Conservation (phyloP, 2,113 vertebrate species). For the Rhea americana region DNA sequence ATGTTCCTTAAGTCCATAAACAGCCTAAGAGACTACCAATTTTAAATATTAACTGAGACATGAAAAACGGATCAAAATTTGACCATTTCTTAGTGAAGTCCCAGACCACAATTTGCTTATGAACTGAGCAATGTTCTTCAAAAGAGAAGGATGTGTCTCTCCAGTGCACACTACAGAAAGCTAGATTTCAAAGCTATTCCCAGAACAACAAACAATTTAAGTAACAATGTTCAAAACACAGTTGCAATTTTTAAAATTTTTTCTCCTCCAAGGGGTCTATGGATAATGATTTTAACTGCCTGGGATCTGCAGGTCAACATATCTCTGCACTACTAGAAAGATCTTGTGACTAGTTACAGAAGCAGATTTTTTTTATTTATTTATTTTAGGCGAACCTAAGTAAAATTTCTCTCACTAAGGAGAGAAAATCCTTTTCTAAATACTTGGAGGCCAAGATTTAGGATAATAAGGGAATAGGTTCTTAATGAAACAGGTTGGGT, state of each 20-base stretch:
- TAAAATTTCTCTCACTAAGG: background rate
- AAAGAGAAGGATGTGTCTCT: accelerated
- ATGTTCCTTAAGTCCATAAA: background rate
- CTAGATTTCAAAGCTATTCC: background rate
- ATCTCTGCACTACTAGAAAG: background rate
- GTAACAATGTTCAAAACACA: background rate
- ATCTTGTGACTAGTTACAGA: background rate
- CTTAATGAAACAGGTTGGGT: background rate
- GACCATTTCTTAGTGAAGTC: background rate
- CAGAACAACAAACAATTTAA: background rate
- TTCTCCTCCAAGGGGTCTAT: background rate
- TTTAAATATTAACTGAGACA: background rate
- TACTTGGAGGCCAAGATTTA: background rate
- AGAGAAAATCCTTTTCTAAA: background rate
- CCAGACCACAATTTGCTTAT: background rate
- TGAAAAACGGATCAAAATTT: background rate
- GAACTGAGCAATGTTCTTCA: background rate
- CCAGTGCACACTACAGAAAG: background rate
- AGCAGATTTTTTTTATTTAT: background rate
- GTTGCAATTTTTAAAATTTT: background rate
- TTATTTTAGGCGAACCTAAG: background rate
- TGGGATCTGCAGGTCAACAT: background rate
- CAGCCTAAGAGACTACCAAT: background rate
- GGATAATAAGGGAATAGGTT: background rate
- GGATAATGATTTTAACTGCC: background rate